Conservation (phyloP, 2,113 vertebrate species). For the Heterotis niloticus region DNA sequence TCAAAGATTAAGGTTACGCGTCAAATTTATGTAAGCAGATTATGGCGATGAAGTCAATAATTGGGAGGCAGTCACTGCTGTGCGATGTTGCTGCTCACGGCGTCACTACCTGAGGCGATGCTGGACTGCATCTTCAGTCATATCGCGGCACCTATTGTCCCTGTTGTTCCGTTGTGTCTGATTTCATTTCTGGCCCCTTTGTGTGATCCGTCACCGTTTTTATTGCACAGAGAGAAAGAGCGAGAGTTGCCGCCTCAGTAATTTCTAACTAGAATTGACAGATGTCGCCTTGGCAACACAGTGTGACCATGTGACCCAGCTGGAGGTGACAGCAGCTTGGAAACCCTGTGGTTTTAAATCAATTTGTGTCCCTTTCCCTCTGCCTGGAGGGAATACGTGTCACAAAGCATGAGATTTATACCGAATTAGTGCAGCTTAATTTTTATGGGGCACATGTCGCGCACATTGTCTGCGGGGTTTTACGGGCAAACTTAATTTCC, state of each 20-base stretch:
- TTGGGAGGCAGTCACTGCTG: background rate
- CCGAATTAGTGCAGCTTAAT: background rate
- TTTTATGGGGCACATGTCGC: constrained; percentile 41
- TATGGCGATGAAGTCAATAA: background rate
- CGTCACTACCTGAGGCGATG: background rate
- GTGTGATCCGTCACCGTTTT: background rate
- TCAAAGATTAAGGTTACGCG: background rate
- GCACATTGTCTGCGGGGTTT: constrained; percentile 35
- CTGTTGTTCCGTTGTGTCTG: background rate
- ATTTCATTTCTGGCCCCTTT: background rate
- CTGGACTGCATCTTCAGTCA: background rate
- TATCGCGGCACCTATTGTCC: background rate
- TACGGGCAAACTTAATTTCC: constrained; percentile 46
- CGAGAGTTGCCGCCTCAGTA: constrained; percentile 25
- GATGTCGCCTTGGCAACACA: constrained; percentile 42
- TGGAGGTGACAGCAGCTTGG: constrained; percentile 41
- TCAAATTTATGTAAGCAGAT: constrained; percentile 8
- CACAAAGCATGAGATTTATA: constrained; percentile 20
- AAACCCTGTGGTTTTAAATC: constrained; percentile 33
- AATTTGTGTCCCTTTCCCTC: constrained; percentile 26
- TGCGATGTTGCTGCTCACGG: background rate
- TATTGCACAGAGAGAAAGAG: background rate
- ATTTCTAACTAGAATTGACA: constrained; percentile 29
- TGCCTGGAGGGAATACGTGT: constrained; percentile 37
- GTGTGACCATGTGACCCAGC: constrained; percentile 36